Evolutionary conservation across 1,140 invertebrate species (phyloP), one percentile per base, ranked within the genome.

Genomic region (Drosophila quadrilineata): DNA sequence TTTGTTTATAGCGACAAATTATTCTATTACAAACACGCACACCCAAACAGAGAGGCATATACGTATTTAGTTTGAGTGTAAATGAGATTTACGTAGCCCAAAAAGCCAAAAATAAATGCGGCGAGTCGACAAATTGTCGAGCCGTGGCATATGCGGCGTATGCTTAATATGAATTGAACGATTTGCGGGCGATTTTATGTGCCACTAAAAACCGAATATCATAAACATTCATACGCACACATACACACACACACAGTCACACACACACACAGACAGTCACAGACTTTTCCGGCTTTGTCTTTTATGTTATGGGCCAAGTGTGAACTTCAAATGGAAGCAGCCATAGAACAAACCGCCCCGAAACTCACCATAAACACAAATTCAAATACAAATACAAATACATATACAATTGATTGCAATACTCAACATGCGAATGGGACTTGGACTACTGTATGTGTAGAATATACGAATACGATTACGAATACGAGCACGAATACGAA

Each of bases 1-100:
- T 29, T 46, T 29, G 9, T 21, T 22, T 62, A 57, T 36, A 54
- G 62, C 58, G 35, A 29, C 74, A 70, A 74, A 79, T 79, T 79
- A 58, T 50, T 48, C n/a, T 24, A n/a, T n/a, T n/a, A n/a, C n/a
- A n/a, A n/a, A n/a, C n/a, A n/a, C n/a, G n/a, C n/a, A n/a, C n/a
- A n/a, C n/a, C n/a, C n/a, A n/a, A n/a, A n/a, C n/a, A n/a, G n/a
- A n/a, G n/a, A n/a, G n/a, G n/a, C n/a, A n/a, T n/a, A n/a, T n/a
- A n/a, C n/a, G n/a, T n/a, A n/a, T n/a, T n/a, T n/a, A n/a, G n/a
- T n/a, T n/a, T n/a, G n/a, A n/a, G n/a, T n/a, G n/a, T n/a, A n/a
- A n/a, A n/a, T n/a, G 5, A 38, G 21, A 60, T 48, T 53, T 54
- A 56, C 31, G n/a, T n/a, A n/a, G n/a, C n/a, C n/a, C n/a, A 70